These are phyloP conservation scores for Sialis lutaria DNA, from an alignment of 2,888 invertebrate species.

Conservation along the genomic window DNA sequence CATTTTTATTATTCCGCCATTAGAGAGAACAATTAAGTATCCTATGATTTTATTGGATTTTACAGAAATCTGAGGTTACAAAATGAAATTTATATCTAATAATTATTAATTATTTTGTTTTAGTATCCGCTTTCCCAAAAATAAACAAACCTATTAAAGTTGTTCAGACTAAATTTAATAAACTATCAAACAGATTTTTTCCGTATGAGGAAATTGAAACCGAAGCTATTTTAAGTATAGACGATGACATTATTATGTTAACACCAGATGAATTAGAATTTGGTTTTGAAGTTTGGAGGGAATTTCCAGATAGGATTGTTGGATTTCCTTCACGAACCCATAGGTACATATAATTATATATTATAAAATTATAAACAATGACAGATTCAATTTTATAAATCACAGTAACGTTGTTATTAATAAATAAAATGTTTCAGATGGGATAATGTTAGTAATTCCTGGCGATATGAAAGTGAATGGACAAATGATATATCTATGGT, in stretches of 20 bases:
- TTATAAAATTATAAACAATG: neutral
- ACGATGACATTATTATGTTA: slow-evolving; percentile 91
- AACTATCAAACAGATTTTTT: slow-evolving; percentile 87
- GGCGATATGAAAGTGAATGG: slow-evolving; percentile 96
- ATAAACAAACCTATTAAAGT: slow-evolving; percentile 79
- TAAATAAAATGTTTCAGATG: slow-evolving; percentile 25
- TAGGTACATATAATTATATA: slow-evolving; percentile 22
- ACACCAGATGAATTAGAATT: slow-evolving; percentile 93
- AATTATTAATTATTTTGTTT: slow-evolving; percentile 15
- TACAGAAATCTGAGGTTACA: too few species aligned
- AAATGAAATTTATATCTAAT: neutral
- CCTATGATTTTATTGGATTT: too few species aligned
- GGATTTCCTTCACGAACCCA: slow-evolving; percentile 93
- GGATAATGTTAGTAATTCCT: slow-evolving; percentile 71
- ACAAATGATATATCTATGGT: slow-evolving; percentile 94
- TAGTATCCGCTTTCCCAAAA: slow-evolving; percentile 78
- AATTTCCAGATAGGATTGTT: slow-evolving; percentile 90
- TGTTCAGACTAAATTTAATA: slow-evolving; percentile 78
- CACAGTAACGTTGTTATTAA: neutral
- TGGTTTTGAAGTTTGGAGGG: slow-evolving; percentile 90
- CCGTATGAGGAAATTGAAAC: slow-evolving; percentile 95
- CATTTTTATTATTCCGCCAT: too few species aligned
- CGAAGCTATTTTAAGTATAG: slow-evolving; percentile 85
- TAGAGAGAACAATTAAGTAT: neutral
- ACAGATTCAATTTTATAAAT: neutral